Evolutionary conservation across 2,797 vertebrate genomes (phyloP), one percentile per base, ranked within the genome.

Genomic region (Nyctalus aviator): DNA sequence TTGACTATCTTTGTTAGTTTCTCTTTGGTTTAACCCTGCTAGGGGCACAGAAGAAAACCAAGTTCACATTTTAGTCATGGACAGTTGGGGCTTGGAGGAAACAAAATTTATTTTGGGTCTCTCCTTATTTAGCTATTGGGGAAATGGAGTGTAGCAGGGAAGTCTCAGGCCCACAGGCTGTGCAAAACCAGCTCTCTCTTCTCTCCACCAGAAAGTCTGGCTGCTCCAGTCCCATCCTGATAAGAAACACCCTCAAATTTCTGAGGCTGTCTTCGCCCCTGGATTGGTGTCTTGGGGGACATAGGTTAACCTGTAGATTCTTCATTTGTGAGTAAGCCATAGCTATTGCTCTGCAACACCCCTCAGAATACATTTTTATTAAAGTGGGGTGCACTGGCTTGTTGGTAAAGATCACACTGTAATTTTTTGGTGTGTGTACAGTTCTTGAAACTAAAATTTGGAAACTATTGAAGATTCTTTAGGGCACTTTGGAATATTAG

Each of bases 361-460:
- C 59, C 21, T 50, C n/a, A 75, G 25, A 64, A 76, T 78, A 6
- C 7, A 66, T 83, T 96, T 75, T 75, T 14, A 94, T 90, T 90
- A 27, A 64, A 68, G 7, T 41, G 14, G 37, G 13, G 9, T 37
- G 0, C 25, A 75, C 21, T 69, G 35, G 44, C 48, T 91, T 85
- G 1, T 77, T 94, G 86, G 84, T 88, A 78, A 95, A 90, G 17
- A 23, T 53, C 18, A 88, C 59, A 90, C 75, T 50, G 48, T 55
- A 76, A 75, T 92, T 88, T 44, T 88, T 73, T 44, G 82, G 50
- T 48, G 20, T 69, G 11, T 72, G 41, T 62, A 9, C 53, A 93
- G 69, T 75, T 73, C 66, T 21, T 48, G n/a, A 84, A 81, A 37
- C 75, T 90, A 71, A 75, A 93, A 44, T 93, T 79, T 88, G 41